Base-by-base conservation (phyloP, 2,797 vertebrate species). In the Telmatherina bonti region DNA sequence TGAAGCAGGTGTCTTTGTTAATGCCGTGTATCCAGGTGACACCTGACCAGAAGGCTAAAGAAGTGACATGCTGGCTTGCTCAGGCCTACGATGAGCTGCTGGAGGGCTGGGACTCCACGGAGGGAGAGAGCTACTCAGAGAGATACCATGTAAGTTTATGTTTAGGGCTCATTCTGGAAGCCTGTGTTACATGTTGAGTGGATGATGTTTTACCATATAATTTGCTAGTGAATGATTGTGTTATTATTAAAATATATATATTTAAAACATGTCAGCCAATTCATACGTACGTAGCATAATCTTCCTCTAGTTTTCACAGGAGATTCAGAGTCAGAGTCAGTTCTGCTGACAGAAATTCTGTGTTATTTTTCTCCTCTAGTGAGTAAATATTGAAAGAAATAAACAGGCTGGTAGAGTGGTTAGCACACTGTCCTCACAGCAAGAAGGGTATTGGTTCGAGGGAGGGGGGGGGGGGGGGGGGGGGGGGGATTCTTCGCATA, bases 61-160 rank as follows among this genome's bases (percentile, higher is more conserved):
- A 97, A 69, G 93, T 96, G 35, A 71, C 93, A 5, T 90, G 77
- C 71, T 99, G 97, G 97, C 85, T 99, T 81, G 67, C 70, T 63
- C 90, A 93, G 49, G 96, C 97, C 68, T 93, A 96, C 73, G 72
- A 95, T 49, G 96, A 96, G 72, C 93, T 99, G 15, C 86, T 94
- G 77, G 92, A 96, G 70, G 91, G 94, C 10, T 93, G 95, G 90
- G 72, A 90, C 24, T 95, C 95, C 78, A 95, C 95, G 0, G 95
- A 95, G 79, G 94, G 91, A 15, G 93, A 95, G 82, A 92, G 93
- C 8, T 96, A 96, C 79, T 93, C 89, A 1, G 93, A 95, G 79
- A 95, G 96, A 88, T 97, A 92, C 86, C 94, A 96, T 7, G 97
- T 98, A 91, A 70, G 94, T 89, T 1, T 8, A 4, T 1, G 16